Evolutionary conservation across 2,888 invertebrate species (phyloP).

Genomic region (Caenorhabditis becei): DNA sequence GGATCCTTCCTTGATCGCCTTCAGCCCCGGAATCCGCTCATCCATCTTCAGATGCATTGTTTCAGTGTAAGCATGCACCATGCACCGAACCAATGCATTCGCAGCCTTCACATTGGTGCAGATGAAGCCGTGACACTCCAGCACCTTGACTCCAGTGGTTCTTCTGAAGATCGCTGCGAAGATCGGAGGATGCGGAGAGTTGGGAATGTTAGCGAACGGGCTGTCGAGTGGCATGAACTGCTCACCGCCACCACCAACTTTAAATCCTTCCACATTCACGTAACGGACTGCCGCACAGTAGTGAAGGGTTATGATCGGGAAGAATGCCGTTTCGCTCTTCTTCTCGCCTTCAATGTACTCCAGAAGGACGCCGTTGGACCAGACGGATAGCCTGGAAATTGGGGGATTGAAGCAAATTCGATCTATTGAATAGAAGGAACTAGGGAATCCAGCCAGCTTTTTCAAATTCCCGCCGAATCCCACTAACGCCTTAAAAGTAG

Average conservation of each 20-base stretch:
- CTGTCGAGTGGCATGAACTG: slow-evolving; percentile 94
- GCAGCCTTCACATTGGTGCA: slow-evolving; percentile 97
- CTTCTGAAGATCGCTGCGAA: slow-evolving; percentile 96
- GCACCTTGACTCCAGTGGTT: slow-evolving; percentile 94
- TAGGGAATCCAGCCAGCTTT: no score
- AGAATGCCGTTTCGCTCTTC: slow-evolving; percentile 93
- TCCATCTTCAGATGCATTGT: slow-evolving; percentile 87
- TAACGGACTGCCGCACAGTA: slow-evolving; percentile 95
- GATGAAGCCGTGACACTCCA: slow-evolving; percentile 99
- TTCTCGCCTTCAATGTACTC: slow-evolving; percentile 97
- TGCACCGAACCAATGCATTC: slow-evolving; percentile 91
- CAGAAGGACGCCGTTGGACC: slow-evolving; percentile 93
- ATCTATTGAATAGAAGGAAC: no score
- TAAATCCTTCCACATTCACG: slow-evolving; percentile 86
- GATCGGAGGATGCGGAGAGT: slow-evolving; percentile 94
- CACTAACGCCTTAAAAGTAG: no score
- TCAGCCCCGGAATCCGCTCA: slow-evolving; percentile 75
- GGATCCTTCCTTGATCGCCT: slow-evolving; percentile 68
- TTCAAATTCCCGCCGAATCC: no score
- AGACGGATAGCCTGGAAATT: slow-evolving; percentile 86
- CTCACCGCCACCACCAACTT: slow-evolving; percentile 83
- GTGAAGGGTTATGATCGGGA: slow-evolving; percentile 94
- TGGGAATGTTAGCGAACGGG: slow-evolving; percentile 93
- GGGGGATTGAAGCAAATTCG: no score
- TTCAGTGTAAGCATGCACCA: slow-evolving; percentile 97